Evolutionary conservation across 2,113 vertebrate genomes (phyloP), one percentile per base, ranked within the genome.

Genomic region (Rafetus swinhoei): DNA sequence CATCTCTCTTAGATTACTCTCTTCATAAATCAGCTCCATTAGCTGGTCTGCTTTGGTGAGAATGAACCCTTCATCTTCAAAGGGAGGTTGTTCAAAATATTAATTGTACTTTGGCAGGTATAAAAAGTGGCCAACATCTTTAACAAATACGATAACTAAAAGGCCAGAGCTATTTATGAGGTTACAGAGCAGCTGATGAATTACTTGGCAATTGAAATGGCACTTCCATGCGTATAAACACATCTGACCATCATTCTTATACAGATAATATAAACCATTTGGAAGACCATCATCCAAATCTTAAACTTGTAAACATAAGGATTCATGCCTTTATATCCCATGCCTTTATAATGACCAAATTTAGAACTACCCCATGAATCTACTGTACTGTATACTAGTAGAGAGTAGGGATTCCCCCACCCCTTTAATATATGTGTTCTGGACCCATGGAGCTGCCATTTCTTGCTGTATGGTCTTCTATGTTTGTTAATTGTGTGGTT

Each of bases 241-340:
- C 8, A 1, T 69, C 32, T 3, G 1, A 10, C 6, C 0, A 2
- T 55, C 55, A 29, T 5, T 74, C n/a, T 18, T 59, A 14, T 3
- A 1, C 21, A 85, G 16, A 86, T 5, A 18, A 9, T 22, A 18
- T 15, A 19, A 88, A 82, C 57, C 1, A 16, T 22, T 86, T 69
- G 65, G 14, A n/a, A 25, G 21, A 50, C 0, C 1, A 59, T 88
- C 21, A 53, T 56, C 3, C 11, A 54, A 53, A 39, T 82, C 86
- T 94, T 45, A 65, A 56, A 82, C 5, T 81, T 87, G 57, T 12
- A 62, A 79, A 2, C 22, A 52, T 16, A 39, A 80, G 24, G 4
- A 2, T 69, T 32, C 4, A 9, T 6, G 12, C 1, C 1, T 1
- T 57, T 69, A 25, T 55, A 2, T n/a, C 15, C 57, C 5, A 59